phyloP scores from a whole-genome alignment of 2,888 invertebrate species.

The Falcaria lacertinaria region DNA sequence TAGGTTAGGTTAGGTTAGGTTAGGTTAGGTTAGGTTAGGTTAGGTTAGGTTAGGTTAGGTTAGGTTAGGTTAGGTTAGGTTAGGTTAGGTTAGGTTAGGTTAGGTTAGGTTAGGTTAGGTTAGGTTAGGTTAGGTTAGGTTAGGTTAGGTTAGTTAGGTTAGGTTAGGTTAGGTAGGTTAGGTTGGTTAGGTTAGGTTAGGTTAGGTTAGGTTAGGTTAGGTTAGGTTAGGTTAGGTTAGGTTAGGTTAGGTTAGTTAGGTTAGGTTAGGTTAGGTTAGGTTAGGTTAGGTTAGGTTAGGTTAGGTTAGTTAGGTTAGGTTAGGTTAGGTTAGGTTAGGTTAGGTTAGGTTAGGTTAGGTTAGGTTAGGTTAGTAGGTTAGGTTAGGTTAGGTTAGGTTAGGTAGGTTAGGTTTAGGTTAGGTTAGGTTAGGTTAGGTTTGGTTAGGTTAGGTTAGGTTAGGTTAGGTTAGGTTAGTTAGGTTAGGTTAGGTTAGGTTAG shows the following conservation, averaged over 20 bases:
- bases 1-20: constrained; percentile 17
- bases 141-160: constrained; percentile 20
- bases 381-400: constrained; percentile 16
- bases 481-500: constrained; percentile 7
- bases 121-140: constrained; percentile 17
- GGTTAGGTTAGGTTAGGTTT: constrained; percentile 13
- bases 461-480: constrained; percentile 9
- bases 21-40: constrained; percentile 18
- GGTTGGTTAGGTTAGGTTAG: constrained; percentile 15
- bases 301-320: constrained; percentile 9
- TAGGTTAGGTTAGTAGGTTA: constrained; percentile 17
- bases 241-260: constrained; percentile 12
- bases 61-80: constrained; percentile 20
- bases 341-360: constrained; percentile 14
- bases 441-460: constrained; percentile 15
- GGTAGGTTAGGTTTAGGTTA: constrained; percentile 7
- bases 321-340: constrained; percentile 15
- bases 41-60: constrained; percentile 19
- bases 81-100: constrained; percentile 19
- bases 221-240: constrained; percentile 11
- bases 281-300: constrained; percentile 3
- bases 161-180: constrained; percentile 12
- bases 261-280: constrained; percentile 8
- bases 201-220: constrained; percentile 13
- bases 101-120: constrained; percentile 18